Percentiles rank a stretch among this genome's conserved stretches.
Conservation (phyloP, 2,797 vertebrate species). For the Danio aesculapii region DNA sequence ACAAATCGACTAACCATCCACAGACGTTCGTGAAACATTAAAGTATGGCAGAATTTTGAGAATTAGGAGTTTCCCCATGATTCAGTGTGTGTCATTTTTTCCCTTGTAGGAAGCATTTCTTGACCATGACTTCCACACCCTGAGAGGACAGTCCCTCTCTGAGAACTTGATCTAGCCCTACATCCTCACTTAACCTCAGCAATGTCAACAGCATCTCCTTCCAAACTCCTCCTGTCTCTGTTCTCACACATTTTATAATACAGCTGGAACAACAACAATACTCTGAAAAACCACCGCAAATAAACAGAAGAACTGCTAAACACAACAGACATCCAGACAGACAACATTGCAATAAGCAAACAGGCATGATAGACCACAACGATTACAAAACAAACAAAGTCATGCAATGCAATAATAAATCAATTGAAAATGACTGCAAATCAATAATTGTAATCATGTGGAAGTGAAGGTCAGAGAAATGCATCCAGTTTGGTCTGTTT, state of each 20-base stretch:
- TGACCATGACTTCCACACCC: conserved; percentile 36
- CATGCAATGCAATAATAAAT: neutral
- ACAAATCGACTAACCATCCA: neutral
- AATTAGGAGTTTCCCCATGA: conserved; percentile 25
- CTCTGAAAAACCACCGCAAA: neutral
- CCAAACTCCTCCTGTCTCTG: neutral
- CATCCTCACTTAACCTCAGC: conserved; percentile 2
- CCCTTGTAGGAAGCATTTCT: conserved; percentile 20
- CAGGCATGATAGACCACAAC: neutral
- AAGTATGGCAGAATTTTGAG: neutral
- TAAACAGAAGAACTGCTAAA: conserved; percentile 11
- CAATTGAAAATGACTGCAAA: neutral
- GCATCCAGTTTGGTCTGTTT: neutral
- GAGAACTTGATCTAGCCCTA: neutral
- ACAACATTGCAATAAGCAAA: neutral
- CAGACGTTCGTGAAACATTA: neutral
- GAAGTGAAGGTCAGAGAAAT: conserved; percentile 13
- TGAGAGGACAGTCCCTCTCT: conserved; percentile 2
- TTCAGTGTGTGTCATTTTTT: conserved; percentile 7
- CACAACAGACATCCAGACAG: neutral
- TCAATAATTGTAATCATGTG: conserved; percentile 9
- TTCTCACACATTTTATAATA: neutral
- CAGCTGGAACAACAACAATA: neutral
- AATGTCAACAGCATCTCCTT: conserved; percentile 2
- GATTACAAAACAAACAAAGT: neutral